Evolutionary conservation across 1,140 invertebrate genomes (phyloP), one percentile per base, ranked within the genome.

Genomic region (Battus philenor): DNA sequence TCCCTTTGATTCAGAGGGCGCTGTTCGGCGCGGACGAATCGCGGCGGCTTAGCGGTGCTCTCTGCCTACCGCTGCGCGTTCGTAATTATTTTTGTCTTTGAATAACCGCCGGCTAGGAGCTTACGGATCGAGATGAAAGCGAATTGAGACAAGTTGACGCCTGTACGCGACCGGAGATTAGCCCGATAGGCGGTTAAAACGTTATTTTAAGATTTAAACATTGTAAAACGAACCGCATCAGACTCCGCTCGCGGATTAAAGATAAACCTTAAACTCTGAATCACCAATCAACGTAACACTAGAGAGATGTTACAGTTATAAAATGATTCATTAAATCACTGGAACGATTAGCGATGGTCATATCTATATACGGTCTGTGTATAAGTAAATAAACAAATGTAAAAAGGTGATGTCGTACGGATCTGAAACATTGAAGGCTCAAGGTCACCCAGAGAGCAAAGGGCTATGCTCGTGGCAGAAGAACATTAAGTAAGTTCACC

Each of bases 1-100:
- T 80, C 80, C 76, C 76, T 82, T 84, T 84, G 80, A 84, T 84
- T 82, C 82, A 84, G 72, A 79, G 74, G 73, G 63, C 70, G 65
- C 72, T 74, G 71, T 69, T 65, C 70, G 76, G 78, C 70, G 72
- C 76, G 69, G 79, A 79, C 74, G 72, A 77, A 79, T 70, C 72
- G 80, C 70, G 74, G 59, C 70, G 74, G 75, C 75, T 81, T 82
- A 81, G 59, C 70, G 72, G 64, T 68, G 73, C 59, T 68, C 61
- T 63, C 57, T 68, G 62, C 62, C 61, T 68, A 57, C 59, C 64
- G 70, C 54, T 51, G 63, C 50, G 62, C 47, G 60, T 49, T 68
- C 69, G 69, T 78, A 75, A 80, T 84, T 81, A 81, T 81, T 84
- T 81, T 83, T 77, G 77, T 76, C 68, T 52, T 54, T 47, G 49